phyloP scores from a whole-genome alignment of 2,113 vertebrate genomes.

The Ammodramus savannarum region DNA sequence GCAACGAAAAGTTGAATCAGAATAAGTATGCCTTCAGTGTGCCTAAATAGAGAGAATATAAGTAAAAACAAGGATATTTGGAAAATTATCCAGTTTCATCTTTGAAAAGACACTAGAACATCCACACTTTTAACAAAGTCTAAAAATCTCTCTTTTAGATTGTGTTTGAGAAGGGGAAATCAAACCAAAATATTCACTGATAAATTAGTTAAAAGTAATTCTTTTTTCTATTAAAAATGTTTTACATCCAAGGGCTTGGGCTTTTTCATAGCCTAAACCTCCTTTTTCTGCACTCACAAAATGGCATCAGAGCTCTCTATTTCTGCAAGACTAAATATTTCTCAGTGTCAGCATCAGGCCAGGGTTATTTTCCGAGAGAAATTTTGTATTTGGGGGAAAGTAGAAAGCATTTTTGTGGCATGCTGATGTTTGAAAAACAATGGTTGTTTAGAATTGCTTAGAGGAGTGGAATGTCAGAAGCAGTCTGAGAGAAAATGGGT shows the following conservation, averaged over 20 bases:
- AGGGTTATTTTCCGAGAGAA: neutral
- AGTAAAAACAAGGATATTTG: neutral
- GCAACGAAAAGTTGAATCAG: neutral
- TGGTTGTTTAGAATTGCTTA: constrained; percentile 56
- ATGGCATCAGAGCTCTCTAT: neutral
- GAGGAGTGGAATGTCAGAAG: constrained; percentile 51
- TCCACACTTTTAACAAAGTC: fast-evolving
- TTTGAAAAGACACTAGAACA: neutral
- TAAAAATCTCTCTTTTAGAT: neutral
- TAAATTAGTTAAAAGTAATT: neutral
- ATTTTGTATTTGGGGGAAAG: constrained; percentile 31
- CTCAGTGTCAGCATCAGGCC: neutral
- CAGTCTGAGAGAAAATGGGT: constrained; percentile 44
- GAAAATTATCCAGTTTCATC: neutral
- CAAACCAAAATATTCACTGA: neutral
- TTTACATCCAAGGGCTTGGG: neutral
- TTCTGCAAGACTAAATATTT: neutral
- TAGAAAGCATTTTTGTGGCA: constrained; percentile 59
- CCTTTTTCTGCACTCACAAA: neutral
- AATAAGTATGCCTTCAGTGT: neutral
- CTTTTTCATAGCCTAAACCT: neutral
- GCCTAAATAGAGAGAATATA: neutral
- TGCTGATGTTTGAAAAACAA: constrained; percentile 48
- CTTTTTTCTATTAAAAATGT: neutral
- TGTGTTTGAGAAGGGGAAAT: neutral